Percentiles rank a stretch among this genome's conserved stretches.
Conservation (phyloP, 2,797 vertebrate genomes). For the Ambastaia sidthimunki region DNA sequence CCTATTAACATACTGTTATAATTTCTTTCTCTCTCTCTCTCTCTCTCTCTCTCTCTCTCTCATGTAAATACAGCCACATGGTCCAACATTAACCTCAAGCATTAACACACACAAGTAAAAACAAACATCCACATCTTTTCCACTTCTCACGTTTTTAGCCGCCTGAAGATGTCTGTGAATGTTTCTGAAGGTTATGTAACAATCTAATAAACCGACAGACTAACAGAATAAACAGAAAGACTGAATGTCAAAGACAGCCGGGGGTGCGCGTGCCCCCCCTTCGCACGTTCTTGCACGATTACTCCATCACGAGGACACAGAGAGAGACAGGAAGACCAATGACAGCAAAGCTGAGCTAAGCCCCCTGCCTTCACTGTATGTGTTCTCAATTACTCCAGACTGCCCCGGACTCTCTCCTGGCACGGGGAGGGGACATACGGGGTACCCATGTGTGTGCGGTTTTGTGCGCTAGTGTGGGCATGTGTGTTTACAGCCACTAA, state of each 20-base stretch:
- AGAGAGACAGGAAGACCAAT: conserved; percentile 28
- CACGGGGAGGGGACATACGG: conserved; percentile 43
- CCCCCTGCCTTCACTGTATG: conserved; percentile 40
- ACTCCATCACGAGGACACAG: background rate
- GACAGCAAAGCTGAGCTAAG: conserved; percentile 35
- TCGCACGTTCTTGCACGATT: background rate
- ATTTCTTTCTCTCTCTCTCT: background rate
- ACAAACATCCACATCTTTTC: background rate
- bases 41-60: no score
- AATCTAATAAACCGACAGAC: conserved; percentile 19
- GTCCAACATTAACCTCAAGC: background rate
- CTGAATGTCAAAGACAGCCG: background rate
- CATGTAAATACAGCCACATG: background rate
- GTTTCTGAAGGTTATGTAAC: conserved; percentile 19
- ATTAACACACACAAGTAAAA: background rate
- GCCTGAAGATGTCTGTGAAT: conserved; percentile 11
- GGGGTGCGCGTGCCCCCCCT: background rate
- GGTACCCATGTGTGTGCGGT: conserved; percentile 38
- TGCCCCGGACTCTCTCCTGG: conserved; percentile 46
- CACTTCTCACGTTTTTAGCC: background rate
- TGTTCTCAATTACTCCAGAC: conserved; percentile 55
- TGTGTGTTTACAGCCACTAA: conserved; percentile 67
- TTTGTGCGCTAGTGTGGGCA: conserved; percentile 58
- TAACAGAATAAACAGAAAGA: conserved; percentile 20
- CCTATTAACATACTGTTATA: background rate